phyloP scores from a whole-genome alignment of 2,113 vertebrate genomes.

The Crotalus horridus region DNA sequence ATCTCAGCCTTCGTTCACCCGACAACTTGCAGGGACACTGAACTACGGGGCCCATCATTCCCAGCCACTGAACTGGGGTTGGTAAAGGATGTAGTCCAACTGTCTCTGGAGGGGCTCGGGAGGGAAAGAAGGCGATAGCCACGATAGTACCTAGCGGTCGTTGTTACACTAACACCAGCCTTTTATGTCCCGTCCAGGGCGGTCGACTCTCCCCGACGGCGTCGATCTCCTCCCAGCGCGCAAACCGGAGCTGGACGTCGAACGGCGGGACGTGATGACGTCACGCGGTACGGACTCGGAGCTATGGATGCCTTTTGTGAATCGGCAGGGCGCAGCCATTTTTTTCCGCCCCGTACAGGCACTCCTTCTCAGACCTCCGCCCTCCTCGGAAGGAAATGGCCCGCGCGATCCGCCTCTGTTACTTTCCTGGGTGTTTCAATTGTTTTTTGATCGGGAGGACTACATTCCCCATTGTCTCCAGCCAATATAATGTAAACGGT shows the following conservation, averaged over 20 bases:
- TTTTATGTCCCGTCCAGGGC: background rate
- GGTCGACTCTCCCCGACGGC: background rate
- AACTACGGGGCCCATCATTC: background rate
- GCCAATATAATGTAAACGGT: background rate
- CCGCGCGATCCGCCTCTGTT: background rate
- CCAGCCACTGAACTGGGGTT: background rate
- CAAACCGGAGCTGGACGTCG: background rate
- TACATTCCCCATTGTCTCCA: background rate
- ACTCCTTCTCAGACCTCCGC: background rate
- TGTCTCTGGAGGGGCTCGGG: background rate
- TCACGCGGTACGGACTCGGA: background rate
- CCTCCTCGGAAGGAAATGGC: no score
- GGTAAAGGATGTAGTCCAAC: background rate
- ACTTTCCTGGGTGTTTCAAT: background rate
- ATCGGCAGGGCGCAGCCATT: background rate
- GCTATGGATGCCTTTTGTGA: background rate
- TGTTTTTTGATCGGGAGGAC: background rate
- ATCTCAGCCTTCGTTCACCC: background rate
- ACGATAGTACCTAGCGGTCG: background rate
- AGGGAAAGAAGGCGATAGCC: background rate
- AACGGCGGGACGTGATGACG: background rate
- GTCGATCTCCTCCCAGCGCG: background rate
- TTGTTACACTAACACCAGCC: background rate
- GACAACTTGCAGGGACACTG: background rate
- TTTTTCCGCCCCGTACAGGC: background rate